Percentiles rank a stretch among this genome's conserved stretches.
Evolutionary conservation across 2,113 vertebrate species (phyloP).

Genomic region (Psettodes erumei): DNA sequence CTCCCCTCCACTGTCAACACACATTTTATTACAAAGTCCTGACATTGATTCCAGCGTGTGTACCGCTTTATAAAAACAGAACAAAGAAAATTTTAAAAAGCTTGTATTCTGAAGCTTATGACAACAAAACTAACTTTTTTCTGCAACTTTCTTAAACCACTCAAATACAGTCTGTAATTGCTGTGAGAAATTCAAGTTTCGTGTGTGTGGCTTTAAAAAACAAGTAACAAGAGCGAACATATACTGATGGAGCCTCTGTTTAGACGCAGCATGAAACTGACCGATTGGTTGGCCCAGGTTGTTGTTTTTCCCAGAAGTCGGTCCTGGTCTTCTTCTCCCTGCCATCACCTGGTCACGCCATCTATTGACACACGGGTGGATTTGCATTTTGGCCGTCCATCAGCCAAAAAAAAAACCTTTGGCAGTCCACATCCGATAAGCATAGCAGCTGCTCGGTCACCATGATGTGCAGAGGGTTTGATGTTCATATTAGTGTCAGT

Average conservation of each 20-base stretch:
- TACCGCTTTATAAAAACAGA: slow-evolving; percentile 48
- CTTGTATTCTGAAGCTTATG: slow-evolving; percentile 4
- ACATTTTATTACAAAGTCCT: slow-evolving; percentile 36
- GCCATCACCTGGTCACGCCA: neutral
- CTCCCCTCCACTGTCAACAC: neutral
- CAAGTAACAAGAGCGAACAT: slow-evolving; percentile 1
- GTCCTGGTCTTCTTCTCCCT: slow-evolving; percentile 29
- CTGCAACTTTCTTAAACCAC: neutral
- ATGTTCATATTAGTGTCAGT: slow-evolving; percentile 36
- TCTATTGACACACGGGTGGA: neutral
- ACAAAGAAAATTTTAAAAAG: neutral
- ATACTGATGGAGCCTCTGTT: neutral
- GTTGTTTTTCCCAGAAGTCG: too few species aligned
- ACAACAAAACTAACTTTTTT: slow-evolving; percentile 15
- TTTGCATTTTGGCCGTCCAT: neutral
- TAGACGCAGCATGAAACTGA: neutral
- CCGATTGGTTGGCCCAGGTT: too few species aligned
- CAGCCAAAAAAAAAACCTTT: neutral
- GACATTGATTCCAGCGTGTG: slow-evolving; percentile 55
- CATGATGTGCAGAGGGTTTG: neutral
- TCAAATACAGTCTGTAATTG: slow-evolving; percentile 37
- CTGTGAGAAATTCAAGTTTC: slow-evolving; percentile 61
- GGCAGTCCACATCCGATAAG: neutral
- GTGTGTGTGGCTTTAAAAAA: slow-evolving; percentile 42
- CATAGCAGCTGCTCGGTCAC: slow-evolving; percentile 40